Conservation (phyloP, 2,888 invertebrate species). For the Tuta absoluta region DNA sequence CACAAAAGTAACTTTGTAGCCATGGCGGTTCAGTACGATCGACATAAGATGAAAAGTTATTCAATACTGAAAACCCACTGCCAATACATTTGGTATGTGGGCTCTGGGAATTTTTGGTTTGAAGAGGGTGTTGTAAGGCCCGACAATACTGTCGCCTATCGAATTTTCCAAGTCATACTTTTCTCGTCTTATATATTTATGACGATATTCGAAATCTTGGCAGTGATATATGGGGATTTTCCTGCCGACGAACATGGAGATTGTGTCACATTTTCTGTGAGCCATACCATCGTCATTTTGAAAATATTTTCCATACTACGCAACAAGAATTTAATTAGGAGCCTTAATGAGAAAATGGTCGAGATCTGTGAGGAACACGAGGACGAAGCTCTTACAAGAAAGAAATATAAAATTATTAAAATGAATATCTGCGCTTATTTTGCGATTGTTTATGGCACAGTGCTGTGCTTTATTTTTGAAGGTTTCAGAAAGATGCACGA, state of each 20-base stretch:
- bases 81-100: constrained; percentile 55
- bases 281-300: constrained; percentile 65
- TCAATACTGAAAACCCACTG: constrained; percentile 57
- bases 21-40: background rate
- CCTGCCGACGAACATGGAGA: constrained; percentile 69
- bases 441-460: constrained; percentile 54
- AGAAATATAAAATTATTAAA: constrained; percentile 62
- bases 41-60: constrained; percentile 57
- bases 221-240: constrained; percentile 57
- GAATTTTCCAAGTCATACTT: constrained; percentile 46
- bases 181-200: constrained; percentile 56
- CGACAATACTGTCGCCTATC: constrained; percentile 56
- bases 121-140: constrained; percentile 54
- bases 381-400: constrained; percentile 48
- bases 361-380: constrained; percentile 58
- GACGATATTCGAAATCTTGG: constrained; percentile 68
- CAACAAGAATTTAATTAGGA: constrained; percentile 56
- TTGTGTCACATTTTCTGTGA: constrained; percentile 62
- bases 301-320: constrained; percentile 59
- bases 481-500: constrained; percentile 58
- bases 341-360: constrained; percentile 57
- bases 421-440: constrained; percentile 60
- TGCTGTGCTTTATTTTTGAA: constrained; percentile 59
- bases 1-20: too few relatives aligned
- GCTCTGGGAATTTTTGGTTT: constrained; percentile 71